Evolutionary conservation across 2,113 vertebrate species (phyloP).

Genomic region (Equus quagga): DNA sequence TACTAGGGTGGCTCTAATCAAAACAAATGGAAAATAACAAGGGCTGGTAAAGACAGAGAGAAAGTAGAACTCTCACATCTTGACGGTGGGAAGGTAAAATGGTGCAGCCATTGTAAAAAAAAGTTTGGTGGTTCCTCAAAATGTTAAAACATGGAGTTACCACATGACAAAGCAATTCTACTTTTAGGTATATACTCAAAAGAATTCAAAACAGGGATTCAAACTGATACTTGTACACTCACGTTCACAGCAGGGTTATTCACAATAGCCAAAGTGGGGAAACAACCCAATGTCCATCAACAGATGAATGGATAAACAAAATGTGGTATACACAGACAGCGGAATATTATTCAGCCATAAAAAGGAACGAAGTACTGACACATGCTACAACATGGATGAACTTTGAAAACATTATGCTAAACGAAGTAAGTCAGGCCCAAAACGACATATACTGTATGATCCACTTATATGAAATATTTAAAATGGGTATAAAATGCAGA

Average conservation of each 20-base stretch:
- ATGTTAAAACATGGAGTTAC: background rate
- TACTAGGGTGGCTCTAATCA: background rate
- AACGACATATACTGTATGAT: background rate
- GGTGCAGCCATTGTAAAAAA: background rate
- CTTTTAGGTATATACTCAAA: background rate
- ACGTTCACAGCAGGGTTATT: background rate
- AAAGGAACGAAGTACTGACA: background rate
- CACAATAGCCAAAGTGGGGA: background rate
- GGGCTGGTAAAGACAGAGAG: background rate
- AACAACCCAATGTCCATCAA: background rate
- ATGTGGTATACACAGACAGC: fast-evolving
- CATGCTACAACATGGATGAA: background rate
- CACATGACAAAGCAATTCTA: background rate
- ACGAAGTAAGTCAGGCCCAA: background rate
- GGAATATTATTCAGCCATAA: background rate
- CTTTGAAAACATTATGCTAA: background rate
- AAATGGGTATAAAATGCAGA: background rate
- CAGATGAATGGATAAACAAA: background rate
- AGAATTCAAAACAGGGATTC: background rate
- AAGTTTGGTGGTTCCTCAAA: background rate
- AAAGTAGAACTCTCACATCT: background rate
- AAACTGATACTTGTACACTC: background rate
- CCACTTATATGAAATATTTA: background rate
- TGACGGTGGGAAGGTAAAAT: background rate
- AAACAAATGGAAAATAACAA: background rate